Evolutionary conservation across 2,888 invertebrate genomes (phyloP), one percentile per base, ranked within the genome.

Genomic region (Megaustenia siamemsis): DNA sequence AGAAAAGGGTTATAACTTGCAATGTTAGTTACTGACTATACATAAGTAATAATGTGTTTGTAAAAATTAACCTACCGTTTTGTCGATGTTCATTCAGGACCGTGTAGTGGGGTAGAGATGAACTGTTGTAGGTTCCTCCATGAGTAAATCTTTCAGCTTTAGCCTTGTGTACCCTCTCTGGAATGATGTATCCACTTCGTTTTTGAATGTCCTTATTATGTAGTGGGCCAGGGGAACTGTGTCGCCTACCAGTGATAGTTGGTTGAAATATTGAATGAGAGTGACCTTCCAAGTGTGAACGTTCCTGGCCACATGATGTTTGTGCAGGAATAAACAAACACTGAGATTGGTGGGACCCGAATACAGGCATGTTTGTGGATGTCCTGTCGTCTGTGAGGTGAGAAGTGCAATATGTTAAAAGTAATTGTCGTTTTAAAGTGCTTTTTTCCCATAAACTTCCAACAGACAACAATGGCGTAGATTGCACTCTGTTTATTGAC

Each of bases 161-260:
- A 60, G 60, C 73, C 73, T 5, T 73, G 73, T 43, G 43, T 0
- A 43, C 2, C 32, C 60, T 73, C 38, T 82, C 73, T 28, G 82
- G 71, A 4, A 15, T 35, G 6, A 8, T 28, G 28, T 45, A 45
- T 43, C 32, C 45, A 15, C 49, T 69, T 35, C 40, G 60, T 49
- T 43, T 35, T 28, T 24, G 1, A 0, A 24, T 15, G 21, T n/a
- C 35, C 15, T 18, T 71, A 15, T 60, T 43, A 3, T 8, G 28
- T 3, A 53, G 1, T 32, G 71, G 60, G 10, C 24, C n/a, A 28
- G 82, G 53, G 18, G 38, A 60, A 32, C 40, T 71, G 12, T 56
- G 38, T n/a, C 15, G 4, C 28, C 40, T 32, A 8, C 40, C 32
- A 38, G 56, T 40, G 12, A 60, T 8, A 4, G 56, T 2, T 6